phyloP scores from a whole-genome alignment of 2,113 vertebrate species.

The Notothenia rossii region DNA sequence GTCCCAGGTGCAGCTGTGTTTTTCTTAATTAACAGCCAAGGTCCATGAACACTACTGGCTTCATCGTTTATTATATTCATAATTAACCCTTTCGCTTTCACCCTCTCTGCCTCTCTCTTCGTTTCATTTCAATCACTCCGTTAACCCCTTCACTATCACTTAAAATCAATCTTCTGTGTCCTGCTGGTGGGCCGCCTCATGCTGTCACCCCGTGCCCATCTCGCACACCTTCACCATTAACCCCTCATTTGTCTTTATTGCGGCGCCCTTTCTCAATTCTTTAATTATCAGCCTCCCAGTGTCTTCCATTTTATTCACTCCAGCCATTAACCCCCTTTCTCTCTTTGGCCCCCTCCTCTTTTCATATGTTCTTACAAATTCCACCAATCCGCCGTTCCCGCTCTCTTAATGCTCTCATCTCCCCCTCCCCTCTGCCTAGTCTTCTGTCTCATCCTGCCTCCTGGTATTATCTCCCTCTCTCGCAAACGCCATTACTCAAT shows the following conservation, averaged over 20 bases:
- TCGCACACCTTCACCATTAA: conserved; percentile 59
- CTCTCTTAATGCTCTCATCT: conserved; percentile 50
- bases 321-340: conserved; percentile 68
- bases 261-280: conserved; percentile 57
- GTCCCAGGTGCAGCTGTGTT: conserved; percentile 75
- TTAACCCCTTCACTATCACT: conserved; percentile 58
- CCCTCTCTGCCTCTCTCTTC: conserved; percentile 45
- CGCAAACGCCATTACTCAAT: conserved; percentile 70
- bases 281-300: conserved; percentile 51
- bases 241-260: conserved; percentile 75
- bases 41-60: conserved; percentile 60
- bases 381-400: conserved; percentile 32
- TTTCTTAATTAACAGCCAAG: conserved; percentile 76
- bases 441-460: conserved; percentile 26
- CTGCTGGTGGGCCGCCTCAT: conserved; percentile 34
- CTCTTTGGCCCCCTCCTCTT: conserved; percentile 49
- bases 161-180: conserved; percentile 54
- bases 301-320: conserved; percentile 74
- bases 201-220: conserved; percentile 49
- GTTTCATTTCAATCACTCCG: conserved; percentile 59
- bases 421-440: not conserved
- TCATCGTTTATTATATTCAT: conserved; percentile 69
- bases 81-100: conserved; percentile 71
- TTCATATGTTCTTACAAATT: conserved; percentile 51
- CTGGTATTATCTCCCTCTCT: conserved; percentile 31